A percentile compares a stretch with the other conserved stretches of the same genome.
These are phyloP conservation scores for Orthonyx spaldingii DNA, from an alignment of 2,113 vertebrate genomes.

Conservation along the genomic window DNA sequence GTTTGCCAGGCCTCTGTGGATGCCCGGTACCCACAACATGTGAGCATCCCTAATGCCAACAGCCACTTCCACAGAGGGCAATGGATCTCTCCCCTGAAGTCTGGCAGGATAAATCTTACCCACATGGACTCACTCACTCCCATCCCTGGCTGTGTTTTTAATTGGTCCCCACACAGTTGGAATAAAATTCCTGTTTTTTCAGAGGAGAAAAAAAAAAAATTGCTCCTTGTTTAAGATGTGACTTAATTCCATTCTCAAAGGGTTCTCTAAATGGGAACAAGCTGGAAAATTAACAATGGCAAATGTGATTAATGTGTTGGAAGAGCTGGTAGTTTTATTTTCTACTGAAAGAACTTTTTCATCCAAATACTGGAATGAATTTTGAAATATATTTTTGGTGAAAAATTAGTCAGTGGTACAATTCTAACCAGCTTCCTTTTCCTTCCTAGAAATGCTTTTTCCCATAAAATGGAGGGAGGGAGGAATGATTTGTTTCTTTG, in stretches of 20 bases:
- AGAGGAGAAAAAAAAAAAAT: not conserved
- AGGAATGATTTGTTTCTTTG: not conserved
- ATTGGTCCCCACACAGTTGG: not conserved
- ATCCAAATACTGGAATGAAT: not conserved
- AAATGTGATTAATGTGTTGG: not conserved
- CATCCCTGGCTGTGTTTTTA: not conserved
- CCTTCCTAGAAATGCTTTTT: not conserved
- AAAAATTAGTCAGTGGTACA: not conserved
- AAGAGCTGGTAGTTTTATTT: not conserved
- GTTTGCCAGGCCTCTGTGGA: not conserved
- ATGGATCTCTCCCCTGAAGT: not conserved
- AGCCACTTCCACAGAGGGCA: not conserved
- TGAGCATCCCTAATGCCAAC: not conserved
- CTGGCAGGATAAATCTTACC: not conserved
- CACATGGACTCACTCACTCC: not conserved
- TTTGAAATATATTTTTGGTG: not conserved
- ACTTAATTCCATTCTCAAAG: not conserved
- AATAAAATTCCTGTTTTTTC: not conserved
- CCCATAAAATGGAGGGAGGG: fast-evolving
- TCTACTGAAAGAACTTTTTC: not conserved
- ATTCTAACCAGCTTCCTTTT: not conserved
- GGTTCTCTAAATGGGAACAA: not conserved
- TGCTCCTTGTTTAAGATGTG: not conserved
- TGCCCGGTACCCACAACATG: not conserved
- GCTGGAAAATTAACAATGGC: not conserved